These are phyloP conservation scores for Crossaster papposus DNA, from an alignment of 53 echinoderm and acorn worm genomes.

Conservation along the genomic window DNA sequence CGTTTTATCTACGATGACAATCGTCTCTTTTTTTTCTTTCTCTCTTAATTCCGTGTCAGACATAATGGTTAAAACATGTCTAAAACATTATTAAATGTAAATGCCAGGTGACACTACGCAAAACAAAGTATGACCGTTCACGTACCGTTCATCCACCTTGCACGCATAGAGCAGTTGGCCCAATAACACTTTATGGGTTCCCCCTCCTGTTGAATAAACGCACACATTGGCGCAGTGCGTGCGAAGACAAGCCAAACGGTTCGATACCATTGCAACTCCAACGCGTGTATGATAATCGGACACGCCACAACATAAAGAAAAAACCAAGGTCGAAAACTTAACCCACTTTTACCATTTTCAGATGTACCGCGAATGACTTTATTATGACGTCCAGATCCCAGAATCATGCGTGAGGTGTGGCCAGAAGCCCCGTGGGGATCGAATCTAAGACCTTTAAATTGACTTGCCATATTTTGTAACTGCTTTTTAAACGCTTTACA, in stretches of 20 bases:
- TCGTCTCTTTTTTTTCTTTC: too few species aligned
- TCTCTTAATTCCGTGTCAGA: too few species aligned
- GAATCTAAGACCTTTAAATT: neutral
- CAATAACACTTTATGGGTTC: neutral
- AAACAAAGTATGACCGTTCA: neutral
- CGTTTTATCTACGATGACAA: too few species aligned
- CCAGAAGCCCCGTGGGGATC: neutral
- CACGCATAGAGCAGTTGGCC: neutral
- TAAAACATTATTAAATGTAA: too few species aligned
- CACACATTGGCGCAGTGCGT: neutral
- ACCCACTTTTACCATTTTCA: neutral
- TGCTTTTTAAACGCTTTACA: constrained; percentile 52
- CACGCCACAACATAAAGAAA: neutral
- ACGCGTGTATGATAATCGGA: neutral
- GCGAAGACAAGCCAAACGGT: neutral
- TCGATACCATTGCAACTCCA: neutral
- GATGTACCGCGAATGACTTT: neutral
- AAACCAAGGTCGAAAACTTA: neutral
- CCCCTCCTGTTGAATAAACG: neutral
- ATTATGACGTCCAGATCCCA: neutral
- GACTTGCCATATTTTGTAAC: constrained; percentile 15
- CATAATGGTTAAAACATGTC: too few species aligned
- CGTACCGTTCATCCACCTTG: neutral
- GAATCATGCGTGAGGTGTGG: neutral
- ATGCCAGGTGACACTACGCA: too few species aligned